phyloP scores from a whole-genome alignment of 2,113 vertebrate species.

The Apodemus speciosus region DNA sequence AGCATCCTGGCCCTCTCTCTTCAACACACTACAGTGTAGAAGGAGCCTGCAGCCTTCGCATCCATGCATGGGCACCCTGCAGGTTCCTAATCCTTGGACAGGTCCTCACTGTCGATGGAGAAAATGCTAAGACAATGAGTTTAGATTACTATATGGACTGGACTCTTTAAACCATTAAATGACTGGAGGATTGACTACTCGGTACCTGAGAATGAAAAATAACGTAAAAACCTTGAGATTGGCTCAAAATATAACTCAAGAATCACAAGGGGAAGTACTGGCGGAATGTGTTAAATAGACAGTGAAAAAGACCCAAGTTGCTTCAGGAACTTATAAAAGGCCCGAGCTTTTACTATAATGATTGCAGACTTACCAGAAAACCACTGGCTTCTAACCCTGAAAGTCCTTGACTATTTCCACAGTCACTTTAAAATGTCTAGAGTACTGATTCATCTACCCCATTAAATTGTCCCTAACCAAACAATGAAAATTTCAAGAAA shows the following conservation, averaged over 20 bases:
- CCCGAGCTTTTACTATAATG: not conserved
- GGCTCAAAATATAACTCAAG: not conserved
- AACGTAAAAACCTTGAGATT: not conserved
- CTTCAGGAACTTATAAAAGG: not conserved
- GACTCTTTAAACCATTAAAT: not conserved
- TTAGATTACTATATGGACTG: not conserved
- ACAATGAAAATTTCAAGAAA: not conserved
- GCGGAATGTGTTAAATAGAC: not conserved
- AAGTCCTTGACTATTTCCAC: not conserved
- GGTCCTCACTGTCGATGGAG: not conserved
- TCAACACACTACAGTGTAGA: not conserved
- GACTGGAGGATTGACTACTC: not conserved
- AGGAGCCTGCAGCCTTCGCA: not conserved
- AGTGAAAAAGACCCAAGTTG: not conserved
- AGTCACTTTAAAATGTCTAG: constrained; percentile 3
- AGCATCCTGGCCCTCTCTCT: not conserved
- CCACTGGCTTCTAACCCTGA: not conserved
- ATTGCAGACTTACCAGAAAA: constrained; percentile 15
- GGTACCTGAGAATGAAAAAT: not conserved
- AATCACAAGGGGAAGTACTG: not conserved
- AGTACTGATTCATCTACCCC: not conserved
- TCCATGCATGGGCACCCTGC: no score
- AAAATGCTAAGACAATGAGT: not conserved
- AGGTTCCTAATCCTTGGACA: not conserved
- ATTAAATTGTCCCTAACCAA: not conserved